Conservation (phyloP, 2,797 vertebrate species). For the Momotus momota region DNA sequence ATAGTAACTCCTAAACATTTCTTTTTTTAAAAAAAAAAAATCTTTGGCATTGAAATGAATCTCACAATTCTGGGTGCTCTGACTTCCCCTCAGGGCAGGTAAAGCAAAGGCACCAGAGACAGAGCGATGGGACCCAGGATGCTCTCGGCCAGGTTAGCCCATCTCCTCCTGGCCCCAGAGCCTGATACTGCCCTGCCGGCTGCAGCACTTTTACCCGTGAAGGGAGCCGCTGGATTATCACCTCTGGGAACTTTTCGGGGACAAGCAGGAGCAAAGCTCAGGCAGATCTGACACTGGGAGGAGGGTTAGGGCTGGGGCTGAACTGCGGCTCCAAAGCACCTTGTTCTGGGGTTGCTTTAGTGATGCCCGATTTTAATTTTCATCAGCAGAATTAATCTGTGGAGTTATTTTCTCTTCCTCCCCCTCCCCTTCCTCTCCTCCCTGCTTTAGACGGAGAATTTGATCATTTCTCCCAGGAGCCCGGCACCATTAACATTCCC, state of each 20-base stretch:
- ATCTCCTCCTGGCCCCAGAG: accelerated
- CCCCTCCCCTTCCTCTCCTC: conserved; percentile 33
- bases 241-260: accelerated
- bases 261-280: not conserved
- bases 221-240: not conserved
- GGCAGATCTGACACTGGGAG: accelerated
- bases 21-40: not conserved
- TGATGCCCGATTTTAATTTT: not conserved
- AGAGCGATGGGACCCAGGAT: not conserved
- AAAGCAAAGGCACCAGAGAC: not conserved
- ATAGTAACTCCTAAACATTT: not conserved
- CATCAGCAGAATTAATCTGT: conserved; percentile 48
- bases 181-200: not conserved
- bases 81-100: not conserved
- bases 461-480: conserved; percentile 59
- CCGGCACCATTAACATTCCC: conserved; percentile 53
- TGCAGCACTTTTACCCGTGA: not conserved
- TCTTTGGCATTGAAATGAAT: not conserved
- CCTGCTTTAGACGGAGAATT: not conserved
- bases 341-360: not conserved
- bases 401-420: conserved; percentile 13
- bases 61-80: not conserved
- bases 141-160: not conserved
- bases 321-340: not conserved
- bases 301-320: not conserved